Evolutionary conservation across 2,888 invertebrate genomes (phyloP).

Genomic region (Melikaiella ostensackeni): DNA sequence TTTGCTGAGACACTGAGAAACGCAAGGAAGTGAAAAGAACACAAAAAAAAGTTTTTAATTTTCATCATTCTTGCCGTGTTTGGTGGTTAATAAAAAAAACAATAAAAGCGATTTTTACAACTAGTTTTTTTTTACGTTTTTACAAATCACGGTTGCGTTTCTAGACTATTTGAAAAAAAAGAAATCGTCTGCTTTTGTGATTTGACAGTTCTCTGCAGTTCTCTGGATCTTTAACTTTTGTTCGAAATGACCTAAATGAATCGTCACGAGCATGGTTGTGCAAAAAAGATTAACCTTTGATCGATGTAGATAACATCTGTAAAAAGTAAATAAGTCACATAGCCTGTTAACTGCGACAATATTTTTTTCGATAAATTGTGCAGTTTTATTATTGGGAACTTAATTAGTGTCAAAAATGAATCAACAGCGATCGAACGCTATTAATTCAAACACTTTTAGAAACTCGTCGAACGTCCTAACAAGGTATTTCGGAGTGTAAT

Average conservation of each 20-base stretch:
- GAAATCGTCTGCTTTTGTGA: slow-evolving; percentile 19
- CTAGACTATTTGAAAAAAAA: not conserved
- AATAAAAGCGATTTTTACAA: no score
- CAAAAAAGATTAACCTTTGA: slow-evolving; percentile 19
- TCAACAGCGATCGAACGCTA: slow-evolving; percentile 58
- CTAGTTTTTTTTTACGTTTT: no score
- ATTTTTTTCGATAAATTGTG: not conserved
- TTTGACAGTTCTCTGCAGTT: slow-evolving; percentile 35
- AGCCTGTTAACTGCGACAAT: not conserved
- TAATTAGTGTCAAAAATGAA: slow-evolving; percentile 50
- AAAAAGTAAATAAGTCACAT: slow-evolving; percentile 4
- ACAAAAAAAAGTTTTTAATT: no score
- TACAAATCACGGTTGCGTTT: no score
- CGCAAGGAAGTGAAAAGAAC: no score
- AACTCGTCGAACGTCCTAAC: slow-evolving; percentile 59
- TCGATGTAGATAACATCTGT: not conserved
- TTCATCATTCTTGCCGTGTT: no score
- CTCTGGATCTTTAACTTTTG: not conserved
- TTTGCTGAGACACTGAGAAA: no score
- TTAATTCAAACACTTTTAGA: slow-evolving; percentile 62
- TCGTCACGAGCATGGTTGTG: not conserved
- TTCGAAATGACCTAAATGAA: not conserved
- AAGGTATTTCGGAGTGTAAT: slow-evolving; percentile 56
- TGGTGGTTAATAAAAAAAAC: no score
- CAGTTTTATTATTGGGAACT: not conserved